Evolutionary conservation across 1,140 invertebrate species (phyloP).

Genomic region (Yoshiicerus persimilis): DNA sequence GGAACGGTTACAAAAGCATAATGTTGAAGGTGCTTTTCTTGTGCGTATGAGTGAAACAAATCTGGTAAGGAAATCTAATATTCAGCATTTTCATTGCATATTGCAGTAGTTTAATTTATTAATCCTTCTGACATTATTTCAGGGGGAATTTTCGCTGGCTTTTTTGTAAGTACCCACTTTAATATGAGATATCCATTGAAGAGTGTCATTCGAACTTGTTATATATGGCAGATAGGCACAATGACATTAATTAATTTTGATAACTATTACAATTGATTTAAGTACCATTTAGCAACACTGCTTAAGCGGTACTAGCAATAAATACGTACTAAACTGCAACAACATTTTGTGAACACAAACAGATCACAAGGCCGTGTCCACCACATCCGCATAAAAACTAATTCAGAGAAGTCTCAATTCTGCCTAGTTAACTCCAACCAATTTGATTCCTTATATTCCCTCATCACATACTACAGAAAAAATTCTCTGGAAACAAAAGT

Average conservation of each 20-base stretch:
- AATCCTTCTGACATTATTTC: too few relatives aligned
- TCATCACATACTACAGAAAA: constrained; percentile 86
- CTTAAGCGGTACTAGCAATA: too few relatives aligned
- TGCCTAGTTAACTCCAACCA: constrained; percentile 83
- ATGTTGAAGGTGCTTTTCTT: constrained; percentile 72
- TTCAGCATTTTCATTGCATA: too few relatives aligned
- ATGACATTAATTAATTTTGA: too few relatives aligned
- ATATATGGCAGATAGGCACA: too few relatives aligned
- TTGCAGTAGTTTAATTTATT: too few relatives aligned
- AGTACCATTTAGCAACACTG: too few relatives aligned
- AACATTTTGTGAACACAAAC: not conserved
- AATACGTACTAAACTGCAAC: too few relatives aligned
- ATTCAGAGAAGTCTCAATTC: constrained; percentile 85
- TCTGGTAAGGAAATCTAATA: too few relatives aligned
- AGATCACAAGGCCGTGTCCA: constrained; percentile 82
- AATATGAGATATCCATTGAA: not conserved
- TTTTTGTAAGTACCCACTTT: constrained; percentile 68
- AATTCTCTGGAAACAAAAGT: constrained; percentile 81
- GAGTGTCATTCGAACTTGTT: too few relatives aligned
- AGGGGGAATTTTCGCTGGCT: constrained; percentile 92
- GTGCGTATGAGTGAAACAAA: constrained; percentile 93
- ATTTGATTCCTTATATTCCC: constrained; percentile 88
- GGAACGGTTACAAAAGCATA: constrained; percentile 71
- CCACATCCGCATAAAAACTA: constrained; percentile 87
- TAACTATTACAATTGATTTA: too few relatives aligned